These are phyloP conservation scores for Drosophila incognita DNA, from an alignment of 2,888 invertebrate genomes.

Conservation along the genomic window DNA sequence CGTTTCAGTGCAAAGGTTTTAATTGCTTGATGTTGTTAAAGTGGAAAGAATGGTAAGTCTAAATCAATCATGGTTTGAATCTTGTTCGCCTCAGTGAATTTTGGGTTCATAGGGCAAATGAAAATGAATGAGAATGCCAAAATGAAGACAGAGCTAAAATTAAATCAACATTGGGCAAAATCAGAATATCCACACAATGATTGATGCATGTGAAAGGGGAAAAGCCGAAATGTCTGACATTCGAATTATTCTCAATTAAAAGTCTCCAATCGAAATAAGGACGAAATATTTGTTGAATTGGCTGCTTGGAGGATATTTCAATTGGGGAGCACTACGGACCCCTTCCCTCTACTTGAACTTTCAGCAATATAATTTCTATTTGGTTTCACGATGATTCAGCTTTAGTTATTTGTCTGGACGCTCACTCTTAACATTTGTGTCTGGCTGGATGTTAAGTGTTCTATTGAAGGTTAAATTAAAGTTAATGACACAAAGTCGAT, in stretches of 20 bases:
- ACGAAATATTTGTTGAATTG: constrained; percentile 17
- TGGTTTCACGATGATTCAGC: constrained; percentile 55
- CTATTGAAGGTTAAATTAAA: constrained; percentile 69
- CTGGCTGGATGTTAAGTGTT: constrained; percentile 41
- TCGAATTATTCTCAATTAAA: constrained; percentile 43
- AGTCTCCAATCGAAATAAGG: constrained; percentile 29
- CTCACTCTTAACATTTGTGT: constrained; percentile 20
- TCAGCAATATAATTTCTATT: constrained; percentile 36
- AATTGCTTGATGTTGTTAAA: constrained; percentile 42
- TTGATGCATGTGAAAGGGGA: constrained; percentile 46
- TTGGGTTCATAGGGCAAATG: constrained; percentile 14
- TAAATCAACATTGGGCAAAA: constrained; percentile 36
- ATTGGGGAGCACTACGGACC: constrained; percentile 20
- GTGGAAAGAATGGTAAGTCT: constrained; percentile 24
- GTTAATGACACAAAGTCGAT: constrained; percentile 48
- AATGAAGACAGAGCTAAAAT: constrained; percentile 26
- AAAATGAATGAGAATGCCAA: constrained; percentile 47
- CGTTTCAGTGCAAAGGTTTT: constrained; percentile 43
- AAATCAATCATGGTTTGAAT: constrained; percentile 29
- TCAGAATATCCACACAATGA: constrained; percentile 19
- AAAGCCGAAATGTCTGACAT: constrained; percentile 29
- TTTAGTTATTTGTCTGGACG: constrained; percentile 62
- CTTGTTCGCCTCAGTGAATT: constrained; percentile 37
- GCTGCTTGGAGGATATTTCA: constrained; percentile 30
- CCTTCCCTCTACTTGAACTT: constrained; percentile 31